These are phyloP conservation scores for Chinchilla lanigera DNA, from an alignment of 2,113 vertebrate genomes.

Conservation along the genomic window DNA sequence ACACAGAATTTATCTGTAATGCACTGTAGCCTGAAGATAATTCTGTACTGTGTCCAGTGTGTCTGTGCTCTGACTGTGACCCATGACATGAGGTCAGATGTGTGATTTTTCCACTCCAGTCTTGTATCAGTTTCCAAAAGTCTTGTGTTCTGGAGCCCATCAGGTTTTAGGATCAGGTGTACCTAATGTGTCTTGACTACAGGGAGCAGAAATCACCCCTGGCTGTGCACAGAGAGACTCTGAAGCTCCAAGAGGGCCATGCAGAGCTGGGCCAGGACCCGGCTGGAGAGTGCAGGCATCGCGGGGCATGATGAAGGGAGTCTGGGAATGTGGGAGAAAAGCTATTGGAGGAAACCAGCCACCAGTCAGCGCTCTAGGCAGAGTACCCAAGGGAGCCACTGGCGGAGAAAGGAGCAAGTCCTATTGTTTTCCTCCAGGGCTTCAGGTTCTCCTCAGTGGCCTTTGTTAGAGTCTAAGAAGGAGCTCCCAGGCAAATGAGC, in stretches of 20 bases:
- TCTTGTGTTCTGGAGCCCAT: not conserved
- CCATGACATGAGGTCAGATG: not conserved
- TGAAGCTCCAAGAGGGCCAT: not conserved
- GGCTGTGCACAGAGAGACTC: not conserved
- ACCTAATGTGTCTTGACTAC: not conserved
- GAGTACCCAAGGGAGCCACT: not conserved
- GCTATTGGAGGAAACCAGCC: no score
- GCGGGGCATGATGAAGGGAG: no score
- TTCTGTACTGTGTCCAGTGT: no score
- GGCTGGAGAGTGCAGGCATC: no score
- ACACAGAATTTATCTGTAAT: not conserved
- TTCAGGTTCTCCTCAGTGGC: no score
- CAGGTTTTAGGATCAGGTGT: not conserved
- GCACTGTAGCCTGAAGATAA: not conserved
- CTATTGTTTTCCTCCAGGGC: no score
- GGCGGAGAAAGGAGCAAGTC: not conserved
- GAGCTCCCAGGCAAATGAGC: not conserved
- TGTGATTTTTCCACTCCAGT: not conserved
- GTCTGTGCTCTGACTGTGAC: not conserved
- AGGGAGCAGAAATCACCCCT: not conserved
- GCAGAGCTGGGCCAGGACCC: not conserved
- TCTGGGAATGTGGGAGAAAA: not conserved
- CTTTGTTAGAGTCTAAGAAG: not conserved
- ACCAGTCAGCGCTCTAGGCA: not conserved
- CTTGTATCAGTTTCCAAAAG: not conserved